Evolutionary conservation across 2,888 invertebrate species (phyloP).

Genomic region (Drosophila niveifrons): DNA sequence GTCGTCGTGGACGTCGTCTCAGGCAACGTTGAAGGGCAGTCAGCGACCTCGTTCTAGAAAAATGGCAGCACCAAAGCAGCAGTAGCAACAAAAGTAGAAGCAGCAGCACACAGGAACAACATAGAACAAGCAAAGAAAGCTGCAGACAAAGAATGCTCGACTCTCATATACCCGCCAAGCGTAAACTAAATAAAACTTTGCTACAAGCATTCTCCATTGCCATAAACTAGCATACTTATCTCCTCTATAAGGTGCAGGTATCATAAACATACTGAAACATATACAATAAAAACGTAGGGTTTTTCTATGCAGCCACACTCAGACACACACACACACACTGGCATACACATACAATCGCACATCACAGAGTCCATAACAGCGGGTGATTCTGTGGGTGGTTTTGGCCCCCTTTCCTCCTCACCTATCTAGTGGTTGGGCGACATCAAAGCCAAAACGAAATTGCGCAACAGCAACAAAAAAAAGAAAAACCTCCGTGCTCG

Average conservation of each 20-base stretch:
- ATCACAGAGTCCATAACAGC: conserved; percentile 41
- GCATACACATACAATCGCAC: conserved; percentile 41
- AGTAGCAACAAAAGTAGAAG: conserved; percentile 23
- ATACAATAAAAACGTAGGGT: conserved; percentile 58
- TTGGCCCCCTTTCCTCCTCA: neutral
- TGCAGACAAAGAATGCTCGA: conserved; percentile 11
- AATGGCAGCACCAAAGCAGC: conserved; percentile 51
- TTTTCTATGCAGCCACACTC: conserved; percentile 53
- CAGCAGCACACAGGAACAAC: conserved; percentile 49
- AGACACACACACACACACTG: neutral
- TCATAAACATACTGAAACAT: conserved; percentile 62
- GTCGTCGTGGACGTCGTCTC: conserved; percentile 54
- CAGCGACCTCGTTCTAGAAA: conserved; percentile 83
- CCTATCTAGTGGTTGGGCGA: conserved; percentile 32
- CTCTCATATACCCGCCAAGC: neutral
- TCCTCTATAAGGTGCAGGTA: neutral
- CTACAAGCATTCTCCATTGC: neutral
- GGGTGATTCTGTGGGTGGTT: conserved; percentile 39
- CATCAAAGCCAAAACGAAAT: conserved; percentile 76
- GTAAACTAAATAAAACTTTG: too few species aligned
- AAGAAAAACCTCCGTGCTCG: conserved; percentile 23
- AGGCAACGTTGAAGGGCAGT: conserved; percentile 76
- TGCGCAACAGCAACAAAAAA: conserved; percentile 70
- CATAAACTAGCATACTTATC: neutral
- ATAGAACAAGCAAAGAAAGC: conserved; percentile 42